phyloP scores from a whole-genome alignment of 2,888 invertebrate species.

The Ochropleura leucogaster region DNA sequence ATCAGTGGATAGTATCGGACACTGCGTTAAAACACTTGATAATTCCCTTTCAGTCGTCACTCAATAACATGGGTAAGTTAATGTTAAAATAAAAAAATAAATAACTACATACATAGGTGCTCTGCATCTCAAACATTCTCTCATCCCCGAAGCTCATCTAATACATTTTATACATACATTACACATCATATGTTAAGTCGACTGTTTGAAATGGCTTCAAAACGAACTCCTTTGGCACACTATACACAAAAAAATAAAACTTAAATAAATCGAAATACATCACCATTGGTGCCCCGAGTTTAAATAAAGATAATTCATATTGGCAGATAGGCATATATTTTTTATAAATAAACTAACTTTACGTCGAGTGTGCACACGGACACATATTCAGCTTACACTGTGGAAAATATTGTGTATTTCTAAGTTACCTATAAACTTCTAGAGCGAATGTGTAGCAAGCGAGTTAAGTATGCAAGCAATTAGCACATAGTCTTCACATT shows the following conservation, averaged over 20 bases:
- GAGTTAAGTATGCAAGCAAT: conserved; percentile 46
- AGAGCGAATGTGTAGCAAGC: conserved; percentile 51
- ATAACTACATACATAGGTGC: conserved; percentile 68
- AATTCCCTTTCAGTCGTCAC: conserved; percentile 61
- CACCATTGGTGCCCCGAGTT: conserved; percentile 67
- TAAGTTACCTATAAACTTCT: conserved; percentile 40
- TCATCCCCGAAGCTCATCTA: conserved; percentile 58
- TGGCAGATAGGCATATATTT: conserved; percentile 62
- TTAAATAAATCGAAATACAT: conserved; percentile 70
- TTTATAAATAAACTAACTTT: conserved; percentile 60
- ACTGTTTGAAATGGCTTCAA: conserved; percentile 65
- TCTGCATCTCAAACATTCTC: conserved; percentile 54
- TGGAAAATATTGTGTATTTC: conserved; percentile 40
- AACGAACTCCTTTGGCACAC: conserved; percentile 77
- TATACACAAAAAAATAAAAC: conserved; percentile 68
- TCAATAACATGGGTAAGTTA: conserved; percentile 53
- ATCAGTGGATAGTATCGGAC: conserved; percentile 57
- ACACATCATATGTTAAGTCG: conserved; percentile 58
- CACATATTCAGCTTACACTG: conserved; percentile 60
- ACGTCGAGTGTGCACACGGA: conserved; percentile 48
- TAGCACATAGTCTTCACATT: conserved; percentile 53
- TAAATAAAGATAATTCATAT: conserved; percentile 58
- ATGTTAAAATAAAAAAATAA: conserved; percentile 67
- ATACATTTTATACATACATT: conserved; percentile 66
- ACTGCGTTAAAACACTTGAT: conserved; percentile 52